Evolutionary conservation across 1,140 invertebrate genomes (phyloP), one percentile per base, ranked within the genome.

Genomic region (Geopemphigus sp.): DNA sequence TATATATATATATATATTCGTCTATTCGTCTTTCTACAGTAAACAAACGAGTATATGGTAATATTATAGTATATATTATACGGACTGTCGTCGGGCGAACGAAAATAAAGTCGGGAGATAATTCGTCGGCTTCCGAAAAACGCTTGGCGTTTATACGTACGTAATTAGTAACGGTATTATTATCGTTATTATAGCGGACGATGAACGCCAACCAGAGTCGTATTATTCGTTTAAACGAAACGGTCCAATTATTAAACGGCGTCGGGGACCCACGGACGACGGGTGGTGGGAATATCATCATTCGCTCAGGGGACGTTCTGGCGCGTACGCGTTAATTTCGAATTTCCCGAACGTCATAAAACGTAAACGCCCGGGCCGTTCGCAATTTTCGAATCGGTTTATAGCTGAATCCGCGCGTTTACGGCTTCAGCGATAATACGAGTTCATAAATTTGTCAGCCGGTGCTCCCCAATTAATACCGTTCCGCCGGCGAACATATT

Each of bases 311-410:
- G 39, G 64, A 19, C 61, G 29, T 24, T 45, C 17, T 3, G 15
- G 54, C 15, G 5, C 15, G 53, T 19, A 19, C 32, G 53, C 53
- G 53, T 57, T 74, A 57, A 57, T 74, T 74, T 74, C n/a, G 29
- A 74, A 74, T 57, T 22, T 53, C 53, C 70, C 50, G 56, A 73
- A 73, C 24, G 72, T 74, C 72, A 74, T 74, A 74, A 74, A 74
- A 74, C 54, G 54, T 57, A 39, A 74, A 57, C 32, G 54, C 53
- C 50, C 14, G 54, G 72, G 26, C 10, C 24, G 50, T 74, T 57
- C 57, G 26, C 53, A 22, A 74, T 74, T 74, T 74, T 74, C 26
- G 54, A 57, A 74, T 74, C 29, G 72, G 53, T 74, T 74, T 74
- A 74, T 59, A 73, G 70, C 70, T 32, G n/a, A 32, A 53, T 56